A percentile compares a stretch with the other conserved stretches of the same genome.
Conservation (phyloP, 2,888 invertebrate genomes). For the Apamea sordens region DNA sequence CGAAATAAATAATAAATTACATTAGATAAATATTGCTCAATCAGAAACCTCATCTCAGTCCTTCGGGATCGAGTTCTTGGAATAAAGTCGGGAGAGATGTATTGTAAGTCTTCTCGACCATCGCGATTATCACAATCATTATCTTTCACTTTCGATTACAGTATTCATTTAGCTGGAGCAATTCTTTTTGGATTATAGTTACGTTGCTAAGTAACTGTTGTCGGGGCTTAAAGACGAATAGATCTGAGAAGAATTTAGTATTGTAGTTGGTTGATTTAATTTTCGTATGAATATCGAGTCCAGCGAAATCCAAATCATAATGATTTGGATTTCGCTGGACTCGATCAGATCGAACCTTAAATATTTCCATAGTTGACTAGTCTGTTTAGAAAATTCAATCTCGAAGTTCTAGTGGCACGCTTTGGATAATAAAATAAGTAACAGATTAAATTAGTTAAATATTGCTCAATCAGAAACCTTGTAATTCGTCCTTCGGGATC, state of each 20-base stretch:
- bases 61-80: conserved; percentile 28
- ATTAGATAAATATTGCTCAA: conserved; percentile 33
- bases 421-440: conserved; percentile 20
- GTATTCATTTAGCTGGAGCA: not conserved
- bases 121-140: conserved; percentile 28
- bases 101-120: conserved; percentile 8
- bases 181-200: conserved; percentile 16
- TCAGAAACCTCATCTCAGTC: conserved; percentile 35
- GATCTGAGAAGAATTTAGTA: not conserved
- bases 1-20: conserved; percentile 34
- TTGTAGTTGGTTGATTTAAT: not conserved
- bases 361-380: not conserved
- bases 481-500: conserved; percentile 27
- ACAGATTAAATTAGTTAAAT: conserved; percentile 29
- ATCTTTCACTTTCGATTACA: conserved; percentile 9
- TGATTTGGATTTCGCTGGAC: too few relatives aligned
- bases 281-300: not conserved
- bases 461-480: conserved; percentile 37
- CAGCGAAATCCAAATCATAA: not conserved
- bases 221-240: not conserved
- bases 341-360: not conserved
- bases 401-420: conserved; percentile 9
- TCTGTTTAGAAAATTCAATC: conserved; percentile 14
- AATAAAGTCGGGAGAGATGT: conserved; percentile 8
- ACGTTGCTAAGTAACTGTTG: conserved; percentile 2